Base-by-base conservation (phyloP, 1,140 invertebrate genomes). In the Ditylenchus dipsaci region DNA sequence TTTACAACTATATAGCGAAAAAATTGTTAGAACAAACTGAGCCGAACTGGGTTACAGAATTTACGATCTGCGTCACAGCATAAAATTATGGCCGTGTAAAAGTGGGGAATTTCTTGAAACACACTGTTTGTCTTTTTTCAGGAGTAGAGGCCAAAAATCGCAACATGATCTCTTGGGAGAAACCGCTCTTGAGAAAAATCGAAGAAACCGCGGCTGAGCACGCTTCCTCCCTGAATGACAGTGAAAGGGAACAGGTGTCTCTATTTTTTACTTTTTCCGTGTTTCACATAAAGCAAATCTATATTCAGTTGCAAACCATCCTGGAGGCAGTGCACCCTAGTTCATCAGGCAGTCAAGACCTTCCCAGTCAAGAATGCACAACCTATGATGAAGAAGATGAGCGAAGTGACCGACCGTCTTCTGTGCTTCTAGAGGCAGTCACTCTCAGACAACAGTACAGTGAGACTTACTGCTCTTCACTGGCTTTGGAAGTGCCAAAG, bases 101-200 rank as follows among this genome's bases (percentile, higher is more conserved):
- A n/a, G n/a, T n/a, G n/a, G n/a, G n/a, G n/a, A n/a, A n/a, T n/a
- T n/a, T n/a, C n/a, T n/a, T n/a, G n/a, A n/a, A n/a, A n/a, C n/a
- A n/a, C n/a, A n/a, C n/a, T n/a, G n/a, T n/a, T n/a, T n/a, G n/a
- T n/a, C n/a, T 53, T 57, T 26, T 68, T 72, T 27, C 53, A 79
- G 77, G 78, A 13, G 66, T 81, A 23, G 78, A 81, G 11, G 78
- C 80, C 23, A 81, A 77, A 59, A 82, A 82, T 58, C 66, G 80
- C 45, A 79, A 81, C 63, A 82, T 82, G 80, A 77, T 82, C 63
- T 78, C 66, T 53, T 82, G 80, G 80, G 80, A 82, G 65, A 82
- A 82, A 60, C 80, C 80, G 3, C 57, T 82, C 42, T 69, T 82
- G 23, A 77, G 66, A 49, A 82, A 82, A 47, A 82, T 82, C 45